Conservation (phyloP, 2,113 vertebrate genomes). For the Lepus europaeus region DNA sequence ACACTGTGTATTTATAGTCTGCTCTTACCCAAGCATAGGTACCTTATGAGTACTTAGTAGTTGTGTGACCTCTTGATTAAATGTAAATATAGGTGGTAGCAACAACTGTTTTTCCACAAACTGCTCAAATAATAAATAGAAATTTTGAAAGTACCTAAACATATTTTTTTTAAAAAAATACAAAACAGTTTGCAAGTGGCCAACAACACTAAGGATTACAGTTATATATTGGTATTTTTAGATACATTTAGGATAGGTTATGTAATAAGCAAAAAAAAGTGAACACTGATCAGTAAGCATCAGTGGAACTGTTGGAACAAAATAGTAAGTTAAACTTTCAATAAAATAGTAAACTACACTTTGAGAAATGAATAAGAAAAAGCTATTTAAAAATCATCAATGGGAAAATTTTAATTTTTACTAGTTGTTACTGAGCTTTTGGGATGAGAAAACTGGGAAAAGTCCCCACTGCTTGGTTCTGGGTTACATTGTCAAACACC, state of each 20-base stretch:
- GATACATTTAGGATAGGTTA: background rate
- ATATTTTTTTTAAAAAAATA: background rate
- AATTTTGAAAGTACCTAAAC: background rate
- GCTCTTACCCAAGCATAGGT: background rate
- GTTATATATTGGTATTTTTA: background rate
- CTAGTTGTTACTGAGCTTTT: background rate
- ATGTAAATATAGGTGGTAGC: background rate
- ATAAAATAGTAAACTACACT: background rate
- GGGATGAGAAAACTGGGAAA: background rate
- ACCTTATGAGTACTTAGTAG: background rate
- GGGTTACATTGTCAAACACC: background rate
- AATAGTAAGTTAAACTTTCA: background rate
- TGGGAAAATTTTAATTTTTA: background rate
- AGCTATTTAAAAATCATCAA: background rate
- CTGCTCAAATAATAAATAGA: background rate
- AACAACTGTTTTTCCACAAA: background rate
- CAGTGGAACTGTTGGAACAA: background rate
- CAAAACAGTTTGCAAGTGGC: background rate
- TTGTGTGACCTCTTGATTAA: background rate
- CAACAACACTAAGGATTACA: background rate
- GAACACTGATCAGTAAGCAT: background rate
- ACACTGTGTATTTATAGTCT: background rate
- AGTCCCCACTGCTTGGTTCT: too few species aligned
- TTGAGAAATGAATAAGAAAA: background rate
- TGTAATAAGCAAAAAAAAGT: background rate